Base-by-base conservation (phyloP, 2,888 invertebrate species). In the Andrena praecox region DNA sequence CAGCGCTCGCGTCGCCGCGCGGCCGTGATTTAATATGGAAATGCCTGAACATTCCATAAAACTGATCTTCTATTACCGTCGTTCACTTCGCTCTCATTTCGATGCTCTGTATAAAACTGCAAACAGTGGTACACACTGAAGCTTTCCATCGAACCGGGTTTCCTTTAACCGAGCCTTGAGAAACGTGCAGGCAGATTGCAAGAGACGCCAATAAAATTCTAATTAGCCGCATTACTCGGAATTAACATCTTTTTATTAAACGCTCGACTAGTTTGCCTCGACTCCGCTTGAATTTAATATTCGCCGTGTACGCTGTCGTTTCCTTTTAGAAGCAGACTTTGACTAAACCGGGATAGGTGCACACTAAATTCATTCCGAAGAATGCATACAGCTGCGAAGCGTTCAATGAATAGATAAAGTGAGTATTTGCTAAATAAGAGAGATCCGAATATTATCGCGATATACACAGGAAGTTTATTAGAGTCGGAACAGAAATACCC, bases 1-100 rank as follows among this genome's bases (percentile, higher is more conserved):
- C 82, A 73, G 77, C 64, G 67, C 70, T 77, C 83, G 50, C 77
- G 70, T 76, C 42, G 31, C 73, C 50, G 64, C 27, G 42, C 74
- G 52, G 59, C 64, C 83, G 72, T 77, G 83, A 82, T 83, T 83
- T 83, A 82, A 83, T 77, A 83, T 82, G 68, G 73, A 77, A 83
- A 82, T 82, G 67, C 67, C 83, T 52, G 83, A 82, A 77, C 77
- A 71, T 68, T 52, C 48, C 68, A 52, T 77, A 83, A 78, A 83
- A 78, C 77, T 69, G 83, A 82, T 84, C 77, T 75, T 78, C 75
- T 74, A 79, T 84, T 78, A 78, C 74, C 67, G 20, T 63, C 63
- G 35, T 56, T 56, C 56, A 71, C 73, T 83, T 77, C 63, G 69
- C 71, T 77, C 77, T 59, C 50, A 72, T 82, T 80, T 82, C 75